Evolutionary conservation across 1,140 invertebrate genomes (phyloP).

Genomic region (Muscidifurax raptorellus): DNA sequence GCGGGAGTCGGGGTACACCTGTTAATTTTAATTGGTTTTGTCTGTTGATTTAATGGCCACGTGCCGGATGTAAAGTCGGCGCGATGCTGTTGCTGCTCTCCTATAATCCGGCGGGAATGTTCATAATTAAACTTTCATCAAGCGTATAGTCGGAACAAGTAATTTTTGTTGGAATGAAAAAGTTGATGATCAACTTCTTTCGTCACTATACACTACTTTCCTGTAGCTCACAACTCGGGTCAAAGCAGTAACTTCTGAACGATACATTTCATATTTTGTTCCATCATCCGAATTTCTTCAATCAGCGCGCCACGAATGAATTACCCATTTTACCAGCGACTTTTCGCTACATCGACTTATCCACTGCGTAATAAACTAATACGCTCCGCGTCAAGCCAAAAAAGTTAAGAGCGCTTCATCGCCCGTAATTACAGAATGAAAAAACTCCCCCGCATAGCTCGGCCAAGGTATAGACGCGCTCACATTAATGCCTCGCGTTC

Average conservation of each 20-base stretch:
- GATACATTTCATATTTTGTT: too few relatives aligned
- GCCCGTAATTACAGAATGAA: background rate
- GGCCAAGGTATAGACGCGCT: background rate
- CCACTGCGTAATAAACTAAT: too few relatives aligned
- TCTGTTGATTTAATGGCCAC: conserved; percentile 39
- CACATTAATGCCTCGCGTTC: background rate
- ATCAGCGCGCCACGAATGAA: too few relatives aligned
- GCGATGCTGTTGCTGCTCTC: background rate
- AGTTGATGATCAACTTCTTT: too few relatives aligned
- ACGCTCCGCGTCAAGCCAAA: background rate
- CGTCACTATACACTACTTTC: too few relatives aligned
- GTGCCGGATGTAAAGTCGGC: conserved; percentile 4
- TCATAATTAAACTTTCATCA: background rate
- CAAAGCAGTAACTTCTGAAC: too few relatives aligned
- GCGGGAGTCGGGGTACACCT: conserved; percentile 10
- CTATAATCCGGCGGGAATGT: too few relatives aligned
- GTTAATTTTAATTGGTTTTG: conserved; percentile 52
- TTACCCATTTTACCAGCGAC: too few relatives aligned
- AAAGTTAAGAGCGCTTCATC: background rate
- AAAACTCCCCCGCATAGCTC: background rate
- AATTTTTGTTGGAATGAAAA: background rate
- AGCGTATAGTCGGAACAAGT: background rate
- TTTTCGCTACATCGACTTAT: too few relatives aligned
- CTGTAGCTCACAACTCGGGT: too few relatives aligned
- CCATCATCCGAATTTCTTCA: too few relatives aligned